Evolutionary conservation across 2,888 invertebrate species (phyloP), one percentile per base, ranked within the genome.

Genomic region (Thereva unica): DNA sequence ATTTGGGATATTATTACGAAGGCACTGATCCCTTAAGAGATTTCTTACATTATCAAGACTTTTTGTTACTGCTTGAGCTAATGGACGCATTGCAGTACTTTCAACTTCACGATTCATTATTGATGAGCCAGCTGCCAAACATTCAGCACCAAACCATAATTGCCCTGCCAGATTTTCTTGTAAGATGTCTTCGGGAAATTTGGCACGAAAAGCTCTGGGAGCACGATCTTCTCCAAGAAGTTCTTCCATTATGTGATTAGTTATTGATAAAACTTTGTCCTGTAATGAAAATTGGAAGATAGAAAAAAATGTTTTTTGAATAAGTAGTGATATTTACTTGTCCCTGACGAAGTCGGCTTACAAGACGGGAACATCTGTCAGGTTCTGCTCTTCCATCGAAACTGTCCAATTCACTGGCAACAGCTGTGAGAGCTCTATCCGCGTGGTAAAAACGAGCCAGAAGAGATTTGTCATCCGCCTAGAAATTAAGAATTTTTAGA

Each of bases 61-160:
- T 75, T 95, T 91, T n/a, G 97, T 97, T 54, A 99, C 87, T 8
- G 96, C 95, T 81, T 94, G 94, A 12, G 98, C 98, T 69, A 99
- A 82, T 0, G 98, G 98, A 41, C 98, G 89, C 93, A 99, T 97
- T 44, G 91, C 90, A 56, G 94, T 93, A 76, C 96, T 96, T 81
- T 99, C 98, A 64, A 89, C 86, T 80, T 98, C 98, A 64, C 97
- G 88, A 80, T 98, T 97, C 89, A 99, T 91, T 73, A 99, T 99
- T 64, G 96, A 97, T 0, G 97, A 97, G 49, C 98, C 98, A 38
- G 98, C 98, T 37, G 98, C 97, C 73, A 99, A 84, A 79, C 98
- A 99, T 91, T 99, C 99, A 67, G 98, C 98, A 12, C 98, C 98
- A 82, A 99, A 99, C 99, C 99, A 99, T 52, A 99, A 85, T 82